A percentile compares a stretch with the other conserved stretches of the same genome.
Conservation (phyloP, 1,140 invertebrate genomes). For the Papilio glaucus region DNA sequence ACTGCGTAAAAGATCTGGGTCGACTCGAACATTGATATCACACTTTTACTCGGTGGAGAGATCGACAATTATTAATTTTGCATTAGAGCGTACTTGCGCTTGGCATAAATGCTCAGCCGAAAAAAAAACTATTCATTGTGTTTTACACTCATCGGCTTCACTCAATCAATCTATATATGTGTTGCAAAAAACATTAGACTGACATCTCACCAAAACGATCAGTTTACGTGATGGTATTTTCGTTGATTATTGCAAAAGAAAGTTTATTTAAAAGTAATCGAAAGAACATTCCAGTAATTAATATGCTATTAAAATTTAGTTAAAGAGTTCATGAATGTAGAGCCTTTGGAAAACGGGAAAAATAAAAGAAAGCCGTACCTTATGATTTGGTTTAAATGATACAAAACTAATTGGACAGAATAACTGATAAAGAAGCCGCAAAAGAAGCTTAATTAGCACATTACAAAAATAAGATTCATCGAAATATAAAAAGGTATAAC, state of each 20-base stretch:
- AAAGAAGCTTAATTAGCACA: no score
- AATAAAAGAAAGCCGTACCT: no score
- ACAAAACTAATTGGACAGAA: no score
- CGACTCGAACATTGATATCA: slow-evolving; percentile 71
- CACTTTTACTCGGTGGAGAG: slow-evolving; percentile 77
- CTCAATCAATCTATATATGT: not conserved
- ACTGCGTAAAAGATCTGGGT: slow-evolving; percentile 68
- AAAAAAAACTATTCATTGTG: slow-evolving; percentile 3
- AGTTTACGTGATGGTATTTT: slow-evolving; percentile 8
- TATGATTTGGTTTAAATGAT: no score
- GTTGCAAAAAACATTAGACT: not conserved
- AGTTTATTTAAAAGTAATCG: slow-evolving; percentile 16
- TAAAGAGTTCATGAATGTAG: not conserved
- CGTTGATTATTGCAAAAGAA: slow-evolving; percentile 12
- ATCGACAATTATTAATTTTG: slow-evolving; percentile 70
- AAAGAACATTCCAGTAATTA: not conserved
- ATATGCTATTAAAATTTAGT: not conserved
- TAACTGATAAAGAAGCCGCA: no score
- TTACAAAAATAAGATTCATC: no score
- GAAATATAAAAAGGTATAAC: no score
- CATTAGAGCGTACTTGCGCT: slow-evolving; percentile 49
- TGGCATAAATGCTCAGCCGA: slow-evolving; percentile 26
- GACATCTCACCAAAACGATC: slow-evolving; percentile 13
- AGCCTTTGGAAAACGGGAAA: no score
- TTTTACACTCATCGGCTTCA: slow-evolving; percentile 1